A percentile compares a stretch with the other conserved stretches of the same genome.
Conservation (phyloP, 2,113 vertebrate genomes). For the Odontophorus gujanensis region DNA sequence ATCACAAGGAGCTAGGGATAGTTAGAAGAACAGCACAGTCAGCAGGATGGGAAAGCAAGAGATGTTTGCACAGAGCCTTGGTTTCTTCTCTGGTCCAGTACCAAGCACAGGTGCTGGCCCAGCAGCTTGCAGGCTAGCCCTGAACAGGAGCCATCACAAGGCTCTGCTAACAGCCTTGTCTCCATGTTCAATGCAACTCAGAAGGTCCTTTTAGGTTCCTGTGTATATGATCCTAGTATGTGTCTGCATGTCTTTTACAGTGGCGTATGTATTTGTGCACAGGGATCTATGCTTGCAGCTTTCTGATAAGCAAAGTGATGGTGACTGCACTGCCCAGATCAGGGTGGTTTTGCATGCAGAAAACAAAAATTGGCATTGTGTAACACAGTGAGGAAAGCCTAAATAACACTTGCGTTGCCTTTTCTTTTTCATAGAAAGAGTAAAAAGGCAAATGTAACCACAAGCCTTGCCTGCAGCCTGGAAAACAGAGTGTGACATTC, state of each 20-base stretch:
- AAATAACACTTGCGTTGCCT: not conserved
- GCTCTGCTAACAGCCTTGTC: not conserved
- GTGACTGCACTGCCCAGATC: not conserved
- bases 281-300: not conserved
- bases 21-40: accelerated
- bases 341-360: not conserved
- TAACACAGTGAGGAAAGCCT: conserved; percentile 12
- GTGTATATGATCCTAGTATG: accelerated
- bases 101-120: accelerated
- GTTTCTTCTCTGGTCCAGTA: accelerated
- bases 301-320: not conserved
- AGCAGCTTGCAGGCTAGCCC: not conserved
- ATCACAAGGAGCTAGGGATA: accelerated
- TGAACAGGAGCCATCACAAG: not conserved
- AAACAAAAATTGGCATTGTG: not conserved
- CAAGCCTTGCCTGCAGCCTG: not conserved
- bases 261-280: not conserved
- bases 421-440: not conserved
- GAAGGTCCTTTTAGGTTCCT: accelerated
- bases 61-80: accelerated
- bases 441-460: conserved; percentile 41
- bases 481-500: not conserved
- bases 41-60: accelerated
- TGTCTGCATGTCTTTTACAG: accelerated
- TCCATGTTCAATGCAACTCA: not conserved